These are phyloP conservation scores for Protodeltote pygarga DNA, from an alignment of 2,888 invertebrate genomes.

Conservation along the genomic window DNA sequence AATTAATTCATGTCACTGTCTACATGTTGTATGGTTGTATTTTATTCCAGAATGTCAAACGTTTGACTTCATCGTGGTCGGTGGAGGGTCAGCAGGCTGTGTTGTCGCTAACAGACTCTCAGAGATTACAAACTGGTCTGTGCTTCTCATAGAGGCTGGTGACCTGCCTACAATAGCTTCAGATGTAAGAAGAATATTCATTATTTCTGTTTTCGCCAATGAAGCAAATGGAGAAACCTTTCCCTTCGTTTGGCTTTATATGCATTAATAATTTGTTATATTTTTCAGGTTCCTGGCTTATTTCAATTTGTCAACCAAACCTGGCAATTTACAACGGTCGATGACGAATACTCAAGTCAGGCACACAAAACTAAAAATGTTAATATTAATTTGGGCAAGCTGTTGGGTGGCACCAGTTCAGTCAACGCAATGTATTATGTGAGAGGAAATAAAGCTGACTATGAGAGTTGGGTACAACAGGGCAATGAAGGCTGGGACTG, in stretches of 20 bases:
- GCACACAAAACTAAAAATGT: constrained; percentile 50
- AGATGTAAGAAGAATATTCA: constrained; percentile 67
- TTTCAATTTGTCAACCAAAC: constrained; percentile 71
- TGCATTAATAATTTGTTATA: too few species aligned
- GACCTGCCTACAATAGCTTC: constrained; percentile 74
- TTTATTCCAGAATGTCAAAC: constrained; percentile 56
- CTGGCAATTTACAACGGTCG: constrained; percentile 86
- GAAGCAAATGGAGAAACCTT: too few species aligned
- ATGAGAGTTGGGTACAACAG: constrained; percentile 88
- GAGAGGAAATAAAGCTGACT: constrained; percentile 89
- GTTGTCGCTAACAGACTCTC: constrained; percentile 57
- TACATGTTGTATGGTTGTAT: too few species aligned
- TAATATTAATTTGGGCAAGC: constrained; percentile 86
- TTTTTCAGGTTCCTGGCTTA: constrained; percentile 53
- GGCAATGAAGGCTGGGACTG: constrained; percentile 84
- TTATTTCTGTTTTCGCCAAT: too few species aligned
- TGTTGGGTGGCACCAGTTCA: constrained; percentile 89
- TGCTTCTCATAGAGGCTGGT: constrained; percentile 58
- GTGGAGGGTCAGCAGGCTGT: constrained; percentile 56
- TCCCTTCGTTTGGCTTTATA: too few species aligned
- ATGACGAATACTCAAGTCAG: constrained; percentile 60
- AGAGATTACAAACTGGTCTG: constrained; percentile 51
- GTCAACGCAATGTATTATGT: constrained; percentile 90
- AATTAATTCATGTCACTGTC: too few species aligned
- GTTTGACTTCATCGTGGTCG: constrained; percentile 77